Evolutionary conservation across 2,888 invertebrate genomes (phyloP).

Genomic region (Agonopterix subpropinquella): DNA sequence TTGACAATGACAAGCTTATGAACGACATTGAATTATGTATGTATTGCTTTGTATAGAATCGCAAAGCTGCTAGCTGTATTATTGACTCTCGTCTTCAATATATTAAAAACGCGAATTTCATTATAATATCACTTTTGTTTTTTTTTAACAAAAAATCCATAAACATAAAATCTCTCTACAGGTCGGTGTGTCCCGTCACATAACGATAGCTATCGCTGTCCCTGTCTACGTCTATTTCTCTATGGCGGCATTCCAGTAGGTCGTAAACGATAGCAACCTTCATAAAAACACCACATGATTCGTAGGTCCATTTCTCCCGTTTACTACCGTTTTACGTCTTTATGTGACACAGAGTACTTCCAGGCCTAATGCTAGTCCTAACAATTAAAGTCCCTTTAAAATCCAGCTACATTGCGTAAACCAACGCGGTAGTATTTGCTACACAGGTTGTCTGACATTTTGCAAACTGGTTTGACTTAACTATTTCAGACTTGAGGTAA

Average conservation of each 20-base stretch:
- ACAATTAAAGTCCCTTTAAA: constrained; percentile 28
- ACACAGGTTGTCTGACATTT: constrained; percentile 44
- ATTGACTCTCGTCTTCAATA: constrained; percentile 1
- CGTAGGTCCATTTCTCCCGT: constrained; percentile 23
- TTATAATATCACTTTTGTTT: background rate
- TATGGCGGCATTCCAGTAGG: constrained; percentile 25
- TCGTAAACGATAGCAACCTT: constrained; percentile 31
- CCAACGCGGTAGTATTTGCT: constrained; percentile 20
- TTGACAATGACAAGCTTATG: constrained; percentile 2
- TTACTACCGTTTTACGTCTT: constrained; percentile 26
- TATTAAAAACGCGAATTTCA: background rate
- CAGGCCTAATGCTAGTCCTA: constrained; percentile 17
- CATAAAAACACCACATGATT: constrained; percentile 33
- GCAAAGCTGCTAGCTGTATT: constrained; percentile 1
- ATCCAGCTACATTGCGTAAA: constrained; percentile 31
- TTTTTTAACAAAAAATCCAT: constrained; percentile 12
- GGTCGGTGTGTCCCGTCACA: constrained; percentile 18
- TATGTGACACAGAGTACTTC: constrained; percentile 16
- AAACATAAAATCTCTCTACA: constrained; percentile 9
- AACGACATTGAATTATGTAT: constrained; percentile 2
- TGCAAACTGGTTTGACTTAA: constrained; percentile 39
- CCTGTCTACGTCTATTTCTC: constrained; percentile 23
- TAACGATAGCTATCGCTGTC: constrained; percentile 22
- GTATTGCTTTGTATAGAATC: constrained; percentile 1
- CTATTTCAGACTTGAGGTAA: constrained; percentile 23